Base-by-base conservation (phyloP, 37 sponge, comb jelly and placozoan genomes). In the Bolinopsis microptera region DNA sequence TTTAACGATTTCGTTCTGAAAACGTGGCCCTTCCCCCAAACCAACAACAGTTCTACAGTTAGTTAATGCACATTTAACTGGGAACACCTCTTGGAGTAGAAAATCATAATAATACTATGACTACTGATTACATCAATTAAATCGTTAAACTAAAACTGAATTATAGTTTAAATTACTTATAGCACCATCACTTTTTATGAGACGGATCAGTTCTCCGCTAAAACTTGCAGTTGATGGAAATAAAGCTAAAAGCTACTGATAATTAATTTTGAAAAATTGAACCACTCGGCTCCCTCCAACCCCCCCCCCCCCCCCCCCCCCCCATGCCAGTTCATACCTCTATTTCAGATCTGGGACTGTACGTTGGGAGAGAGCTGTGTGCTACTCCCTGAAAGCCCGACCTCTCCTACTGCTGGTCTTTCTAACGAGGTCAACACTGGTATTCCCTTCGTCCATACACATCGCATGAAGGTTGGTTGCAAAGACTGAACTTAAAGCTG, bases 341-440 rank as follows among this genome's bases (percentile, higher is more conserved):
- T 70, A 3, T 35, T 35, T 32, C 36, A 86, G 90, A 41, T 86
- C 30, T 86, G 90, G 90, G 90, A 86, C 36, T 35, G 34, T 39
- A 26, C 39, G 0, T 23, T 86, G 41, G 90, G 36, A 16, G 90
- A 86, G 61, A 86, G 36, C 61, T 86, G 90, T 40, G 25, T 33
- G 1, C 16, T 86, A 48, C 3, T 41, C 30, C 61, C 61, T 39
- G 90, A 86, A 34, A 86, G 36, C 31, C 90, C 90, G 3, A n/a
- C 31, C n/a, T 86, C 90, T 1, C 90, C 90, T 34, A 86, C n/a
- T 23, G 32, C 90, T 28, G 90, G 90, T 1, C 28, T 86, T 0
- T 86, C 90, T 86, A 86, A 39, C 90, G 90, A 86, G 90, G 90
- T 34, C 26, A 86, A 34, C 61, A 86, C 90, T 16, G 90, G 90